These are phyloP conservation scores for Temnothorax longispinosus DNA, from an alignment of 1,140 invertebrate genomes.

Conservation along the genomic window DNA sequence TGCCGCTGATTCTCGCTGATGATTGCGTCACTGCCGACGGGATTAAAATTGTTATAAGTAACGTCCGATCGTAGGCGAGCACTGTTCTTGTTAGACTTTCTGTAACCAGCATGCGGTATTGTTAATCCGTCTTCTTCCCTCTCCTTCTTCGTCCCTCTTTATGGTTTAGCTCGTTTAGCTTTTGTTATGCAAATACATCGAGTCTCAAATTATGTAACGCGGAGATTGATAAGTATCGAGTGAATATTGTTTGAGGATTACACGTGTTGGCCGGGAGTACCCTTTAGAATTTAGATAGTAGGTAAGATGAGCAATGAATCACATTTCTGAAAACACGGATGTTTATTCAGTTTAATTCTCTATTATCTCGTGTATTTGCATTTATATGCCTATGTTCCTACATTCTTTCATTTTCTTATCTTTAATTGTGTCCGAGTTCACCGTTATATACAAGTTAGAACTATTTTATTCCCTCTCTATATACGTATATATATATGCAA, in stretches of 20 bases:
- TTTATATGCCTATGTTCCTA: neutral
- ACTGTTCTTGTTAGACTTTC: neutral
- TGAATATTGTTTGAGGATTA: constrained; percentile 7
- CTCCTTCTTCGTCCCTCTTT: neutral
- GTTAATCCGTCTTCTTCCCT: neutral
- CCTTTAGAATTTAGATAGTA: neutral
- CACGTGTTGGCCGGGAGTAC: neutral
- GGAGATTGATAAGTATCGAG: neutral
- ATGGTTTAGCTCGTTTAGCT: neutral
- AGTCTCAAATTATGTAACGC: constrained; percentile 11
- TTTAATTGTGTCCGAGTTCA: neutral
- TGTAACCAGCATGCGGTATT: neutral
- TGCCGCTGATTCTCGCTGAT: neutral
- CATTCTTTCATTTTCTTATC: neutral
- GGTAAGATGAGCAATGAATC: neutral
- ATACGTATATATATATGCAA: neutral
- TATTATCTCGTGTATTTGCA: neutral
- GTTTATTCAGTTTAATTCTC: neutral
- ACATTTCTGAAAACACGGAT: neutral
- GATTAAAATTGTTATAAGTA: constrained; percentile 20
- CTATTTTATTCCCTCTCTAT: neutral
- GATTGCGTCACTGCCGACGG: constrained; percentile 26
- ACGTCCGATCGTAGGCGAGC: constrained; percentile 1
- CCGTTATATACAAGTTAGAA: neutral
- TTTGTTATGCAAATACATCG: constrained; percentile 17